Base-by-base conservation (phyloP, 2,797 vertebrate species). In the Acanthopagrus latus region DNA sequence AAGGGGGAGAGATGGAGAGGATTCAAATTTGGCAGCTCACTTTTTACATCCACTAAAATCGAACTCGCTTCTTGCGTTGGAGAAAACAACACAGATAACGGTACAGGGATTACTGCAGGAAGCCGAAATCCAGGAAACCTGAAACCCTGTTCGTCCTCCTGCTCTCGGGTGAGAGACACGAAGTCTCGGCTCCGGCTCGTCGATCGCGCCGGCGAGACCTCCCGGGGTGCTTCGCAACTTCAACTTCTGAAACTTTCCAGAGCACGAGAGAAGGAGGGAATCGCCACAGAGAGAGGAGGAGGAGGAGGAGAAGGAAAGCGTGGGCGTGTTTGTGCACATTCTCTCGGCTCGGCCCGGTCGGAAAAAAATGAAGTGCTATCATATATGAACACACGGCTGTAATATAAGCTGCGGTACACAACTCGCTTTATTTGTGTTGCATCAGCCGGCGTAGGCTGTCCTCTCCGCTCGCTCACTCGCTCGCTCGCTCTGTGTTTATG, bases 391-490 rank as follows among this genome's bases (percentile, higher is more conserved):
- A 74, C 79, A 76, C 66, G 62, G 48, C 76, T 67, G 29, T 67
- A 80, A 48, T 64, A 65, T 65, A 66, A 80, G 67, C 74, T 9
- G 54, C n/a, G 2, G 68, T 54, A 54, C 59, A 60, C 29, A 71
- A 14, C 21, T 70, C 2, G 21, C 62, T 79, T 80, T 62, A 78
- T 76, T 81, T 71, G 44, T 47, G 59, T 92, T 90, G 71, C 76
- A 88, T 90, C 86, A 88, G 82, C 74, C 72, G 2, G 82, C 64
- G 84, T 86, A 65, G 85, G 80, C 87, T 74, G 71, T 72, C 85
- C 83, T 81, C 81, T 54, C 73, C 79, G 78, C 60, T 64, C 54
- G 8, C n/a, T n/a, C n/a, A n/a, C 74, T 78, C 68, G 27, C 27
- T 27, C 29, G 29, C 29, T 29, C 29, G 3, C 29, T 29, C 29